Evolutionary conservation across 2,797 vertebrate genomes (phyloP).

Genomic region (Odontamblyopus rebecca): DNA sequence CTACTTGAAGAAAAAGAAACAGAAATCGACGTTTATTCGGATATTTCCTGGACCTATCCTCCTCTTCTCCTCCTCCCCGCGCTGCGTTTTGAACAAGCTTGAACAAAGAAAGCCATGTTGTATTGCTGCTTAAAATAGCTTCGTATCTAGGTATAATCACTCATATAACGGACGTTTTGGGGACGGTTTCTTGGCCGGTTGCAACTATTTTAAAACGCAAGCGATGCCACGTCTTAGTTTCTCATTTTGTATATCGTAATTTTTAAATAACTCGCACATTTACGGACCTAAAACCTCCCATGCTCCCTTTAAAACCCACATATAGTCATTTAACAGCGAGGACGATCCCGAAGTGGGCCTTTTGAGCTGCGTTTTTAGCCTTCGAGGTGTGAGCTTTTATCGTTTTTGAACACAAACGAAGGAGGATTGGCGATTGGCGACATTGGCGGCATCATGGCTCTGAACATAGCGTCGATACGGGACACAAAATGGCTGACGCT

Average conservation of each 20-base stretch:
- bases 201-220: slow-evolving; percentile 69
- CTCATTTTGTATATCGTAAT: slow-evolving; percentile 78
- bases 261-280: slow-evolving; percentile 71
- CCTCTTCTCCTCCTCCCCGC: slow-evolving; percentile 12
- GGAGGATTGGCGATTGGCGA: slow-evolving; percentile 40
- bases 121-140: slow-evolving; percentile 69
- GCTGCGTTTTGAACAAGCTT: slow-evolving; percentile 55
- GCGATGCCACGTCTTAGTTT: slow-evolving; percentile 73
- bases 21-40: slow-evolving; percentile 8
- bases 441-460: slow-evolving; percentile 82
- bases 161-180: slow-evolving; percentile 60
- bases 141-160: slow-evolving; percentile 45
- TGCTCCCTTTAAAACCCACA: neutral
- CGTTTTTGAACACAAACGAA: slow-evolving; percentile 11
- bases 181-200: slow-evolving; percentile 34
- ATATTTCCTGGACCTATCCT: slow-evolving; percentile 20
- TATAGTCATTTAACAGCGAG: slow-evolving; percentile 30
- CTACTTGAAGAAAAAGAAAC: slow-evolving; percentile 63
- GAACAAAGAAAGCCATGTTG: slow-evolving; percentile 56
- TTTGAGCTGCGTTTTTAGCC: slow-evolving; percentile 47
- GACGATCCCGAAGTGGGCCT: slow-evolving; percentile 44
- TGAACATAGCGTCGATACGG: slow-evolving; percentile 93
- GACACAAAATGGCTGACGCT: slow-evolving; percentile 98
- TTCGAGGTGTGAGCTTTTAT: slow-evolving; percentile 29
- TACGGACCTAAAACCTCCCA: neutral